A percentile compares a stretch with the other conserved stretches of the same genome.
Evolutionary conservation across 1,140 invertebrate genomes (phyloP).

Genomic region (Phymorhynchus buccinoides): DNA sequence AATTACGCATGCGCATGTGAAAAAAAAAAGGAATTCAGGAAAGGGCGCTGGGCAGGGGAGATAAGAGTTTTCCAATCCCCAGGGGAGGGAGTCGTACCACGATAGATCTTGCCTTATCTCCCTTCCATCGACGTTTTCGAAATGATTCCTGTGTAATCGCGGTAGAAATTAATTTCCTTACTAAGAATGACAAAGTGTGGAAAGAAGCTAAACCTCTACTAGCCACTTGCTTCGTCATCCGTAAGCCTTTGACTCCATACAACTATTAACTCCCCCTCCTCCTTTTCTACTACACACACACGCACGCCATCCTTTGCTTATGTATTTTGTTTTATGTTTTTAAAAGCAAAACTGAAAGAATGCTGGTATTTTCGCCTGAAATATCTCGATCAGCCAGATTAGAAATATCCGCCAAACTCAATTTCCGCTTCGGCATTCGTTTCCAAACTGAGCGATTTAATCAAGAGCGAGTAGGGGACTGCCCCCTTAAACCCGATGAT

Average conservation of each 20-base stretch:
- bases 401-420: slow-evolving; percentile 39
- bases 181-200: slow-evolving; percentile 42
- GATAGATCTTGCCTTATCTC: slow-evolving; percentile 37
- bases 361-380: slow-evolving; percentile 32
- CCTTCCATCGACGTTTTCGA: slow-evolving; percentile 31
- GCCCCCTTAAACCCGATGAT: background rate
- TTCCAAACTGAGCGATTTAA: slow-evolving; percentile 25
- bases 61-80: slow-evolving; percentile 39
- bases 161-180: slow-evolving; percentile 42
- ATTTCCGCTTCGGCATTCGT: slow-evolving; percentile 33
- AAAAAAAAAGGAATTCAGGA: slow-evolving; percentile 12
- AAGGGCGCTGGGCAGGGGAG: slow-evolving; percentile 37
- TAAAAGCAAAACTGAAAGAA: background rate
- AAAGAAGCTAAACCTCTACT: slow-evolving; percentile 30
- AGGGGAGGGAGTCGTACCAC: slow-evolving; percentile 32
- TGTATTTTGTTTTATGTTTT: background rate
- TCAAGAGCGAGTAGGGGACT: background rate
- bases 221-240: slow-evolving; percentile 9
- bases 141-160: slow-evolving; percentile 41
- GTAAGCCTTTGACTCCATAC: slow-evolving; percentile 29
- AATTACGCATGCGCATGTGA: slow-evolving; percentile 30
- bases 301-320: background rate
- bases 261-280: background rate
- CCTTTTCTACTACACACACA: background rate
- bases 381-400: slow-evolving; percentile 38